Evolutionary conservation across 2,113 vertebrate species (phyloP).

Genomic region (Antechinus stuartii): DNA sequence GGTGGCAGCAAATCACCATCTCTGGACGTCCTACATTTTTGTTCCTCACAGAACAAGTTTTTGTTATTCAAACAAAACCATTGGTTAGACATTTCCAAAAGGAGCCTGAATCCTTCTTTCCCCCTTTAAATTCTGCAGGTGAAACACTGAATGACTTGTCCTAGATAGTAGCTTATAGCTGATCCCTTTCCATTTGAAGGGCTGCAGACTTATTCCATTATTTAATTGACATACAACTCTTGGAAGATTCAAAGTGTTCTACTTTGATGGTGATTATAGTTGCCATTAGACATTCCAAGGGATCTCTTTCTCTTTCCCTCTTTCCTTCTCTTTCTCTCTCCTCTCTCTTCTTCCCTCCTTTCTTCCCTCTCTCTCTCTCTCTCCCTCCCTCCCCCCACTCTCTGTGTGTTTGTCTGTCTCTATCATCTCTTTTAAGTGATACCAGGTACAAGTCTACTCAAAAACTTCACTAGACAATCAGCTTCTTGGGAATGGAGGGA

Average conservation of each 20-base stretch:
- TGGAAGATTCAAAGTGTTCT: constrained; percentile 48
- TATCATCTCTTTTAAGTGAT: neutral
- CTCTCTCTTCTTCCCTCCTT: neutral
- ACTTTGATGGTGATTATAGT: neutral
- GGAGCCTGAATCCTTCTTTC: neutral
- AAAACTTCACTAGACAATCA: neutral
- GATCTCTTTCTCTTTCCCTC: too few species aligned
- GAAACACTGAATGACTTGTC: neutral
- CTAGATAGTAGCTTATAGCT: constrained; percentile 17
- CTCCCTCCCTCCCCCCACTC: too few species aligned
- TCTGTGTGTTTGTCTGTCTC: neutral
- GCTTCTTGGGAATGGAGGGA: neutral
- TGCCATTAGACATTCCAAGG: neutral
- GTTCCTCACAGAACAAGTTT: neutral
- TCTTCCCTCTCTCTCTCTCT: neutral
- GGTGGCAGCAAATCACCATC: constrained; percentile 61
- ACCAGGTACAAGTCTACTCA: neutral
- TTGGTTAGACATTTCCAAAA: neutral
- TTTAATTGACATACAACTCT: constrained; percentile 52
- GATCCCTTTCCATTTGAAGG: neutral
- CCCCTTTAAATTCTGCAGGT: constrained; percentile 8
- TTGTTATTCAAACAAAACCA: neutral
- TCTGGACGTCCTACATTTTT: neutral
- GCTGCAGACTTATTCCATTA: constrained; percentile 51
- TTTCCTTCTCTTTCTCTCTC: neutral